Evolutionary conservation across 2,113 vertebrate species (phyloP).

Genomic region (Campylomormyrus tamandua): DNA sequence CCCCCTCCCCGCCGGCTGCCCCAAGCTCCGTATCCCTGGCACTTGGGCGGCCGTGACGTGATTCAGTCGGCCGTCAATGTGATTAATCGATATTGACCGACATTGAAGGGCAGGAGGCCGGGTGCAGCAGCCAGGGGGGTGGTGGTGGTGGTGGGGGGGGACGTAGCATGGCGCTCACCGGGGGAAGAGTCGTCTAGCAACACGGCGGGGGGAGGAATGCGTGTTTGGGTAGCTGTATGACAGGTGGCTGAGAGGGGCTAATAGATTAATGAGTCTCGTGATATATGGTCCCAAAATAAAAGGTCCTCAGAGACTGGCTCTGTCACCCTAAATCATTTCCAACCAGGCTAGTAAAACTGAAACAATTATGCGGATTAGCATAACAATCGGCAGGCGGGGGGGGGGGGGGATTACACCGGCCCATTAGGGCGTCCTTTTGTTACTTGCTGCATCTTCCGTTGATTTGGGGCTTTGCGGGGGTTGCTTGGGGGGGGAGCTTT

Average conservation of each 20-base stretch:
- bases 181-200: slow-evolving; percentile 51
- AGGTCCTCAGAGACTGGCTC: slow-evolving; percentile 42
- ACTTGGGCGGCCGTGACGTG: not conserved
- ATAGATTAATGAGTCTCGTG: slow-evolving; percentile 67
- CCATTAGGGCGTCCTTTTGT: slow-evolving; percentile 19
- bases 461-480: not conserved
- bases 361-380: slow-evolving; percentile 58
- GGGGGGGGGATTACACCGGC: not conserved
- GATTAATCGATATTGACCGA: slow-evolving; percentile 23
- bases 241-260: slow-evolving; percentile 63
- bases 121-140: not conserved
- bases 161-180: not conserved
- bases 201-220: slow-evolving; percentile 55
- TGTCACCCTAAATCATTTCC: slow-evolving; percentile 67
- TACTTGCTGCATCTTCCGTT: not conserved
- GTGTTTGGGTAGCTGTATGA: slow-evolving; percentile 49
- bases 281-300: slow-evolving; percentile 55
- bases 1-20: not conserved
- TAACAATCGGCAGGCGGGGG: slow-evolving; percentile 50
- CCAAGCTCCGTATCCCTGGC: not conserved
- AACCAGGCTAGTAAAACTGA: slow-evolving; percentile 58
- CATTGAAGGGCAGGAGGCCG: not conserved
- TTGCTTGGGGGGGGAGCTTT: too few relatives aligned
- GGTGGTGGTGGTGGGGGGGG: not conserved
- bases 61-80: slow-evolving; percentile 20